Conservation (phyloP, 2,888 invertebrate species). For the Ariolimax columbianus region DNA sequence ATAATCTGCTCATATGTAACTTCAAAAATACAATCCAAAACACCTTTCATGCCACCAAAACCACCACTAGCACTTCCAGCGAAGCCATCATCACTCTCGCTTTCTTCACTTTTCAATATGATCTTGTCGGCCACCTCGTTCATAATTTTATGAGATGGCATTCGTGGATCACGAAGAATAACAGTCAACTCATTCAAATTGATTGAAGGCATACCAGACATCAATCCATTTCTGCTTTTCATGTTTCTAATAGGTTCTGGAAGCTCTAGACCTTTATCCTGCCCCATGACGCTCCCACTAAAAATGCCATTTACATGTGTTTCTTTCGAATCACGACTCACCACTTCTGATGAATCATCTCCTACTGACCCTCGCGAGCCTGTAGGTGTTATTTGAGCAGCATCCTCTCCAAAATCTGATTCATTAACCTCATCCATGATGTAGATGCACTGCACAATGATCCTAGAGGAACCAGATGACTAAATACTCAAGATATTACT, state of each 20-base stretch:
- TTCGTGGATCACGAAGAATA: slow-evolving; percentile 31
- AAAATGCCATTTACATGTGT: neutral
- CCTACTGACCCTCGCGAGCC: neutral
- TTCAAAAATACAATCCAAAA: slow-evolving; percentile 53
- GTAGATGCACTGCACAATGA: neutral
- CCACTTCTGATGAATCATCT: neutral
- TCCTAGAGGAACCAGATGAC: no score
- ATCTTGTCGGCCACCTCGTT: slow-evolving; percentile 47
- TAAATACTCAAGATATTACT: no score
- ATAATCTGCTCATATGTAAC: slow-evolving; percentile 40
- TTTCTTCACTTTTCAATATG: slow-evolving; percentile 16
- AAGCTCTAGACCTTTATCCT: slow-evolving; percentile 6
- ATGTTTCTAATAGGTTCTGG: neutral
- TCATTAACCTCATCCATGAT: slow-evolving; percentile 16
- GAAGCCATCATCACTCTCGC: slow-evolving; percentile 10
- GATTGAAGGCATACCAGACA: slow-evolving; percentile 37
- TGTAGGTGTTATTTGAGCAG: neutral
- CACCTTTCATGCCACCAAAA: slow-evolving; percentile 45
- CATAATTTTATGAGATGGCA: slow-evolving; percentile 48
- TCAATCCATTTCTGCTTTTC: neutral
- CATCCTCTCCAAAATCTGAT: neutral
- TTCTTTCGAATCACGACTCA: neutral
- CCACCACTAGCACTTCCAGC: slow-evolving; percentile 12
- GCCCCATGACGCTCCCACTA: neutral
- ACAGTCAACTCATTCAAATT: slow-evolving; percentile 29